A percentile compares a stretch with the other conserved stretches of the same genome.
These are phyloP conservation scores for Matsumyia berberina DNA, from an alignment of 2,888 invertebrate genomes.

Conservation along the genomic window DNA sequence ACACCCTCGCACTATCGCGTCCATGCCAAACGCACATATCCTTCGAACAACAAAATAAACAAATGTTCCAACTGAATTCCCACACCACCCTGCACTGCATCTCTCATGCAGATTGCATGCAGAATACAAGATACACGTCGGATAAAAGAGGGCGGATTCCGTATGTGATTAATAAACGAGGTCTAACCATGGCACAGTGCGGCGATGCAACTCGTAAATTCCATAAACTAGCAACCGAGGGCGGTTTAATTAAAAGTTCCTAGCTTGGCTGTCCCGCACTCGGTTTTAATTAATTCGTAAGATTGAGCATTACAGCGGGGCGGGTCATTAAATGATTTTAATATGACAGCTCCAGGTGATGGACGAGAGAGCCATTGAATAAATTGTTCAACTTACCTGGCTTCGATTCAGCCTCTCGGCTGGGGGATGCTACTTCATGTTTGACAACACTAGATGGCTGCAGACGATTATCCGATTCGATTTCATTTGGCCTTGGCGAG, in stretches of 20 bases:
- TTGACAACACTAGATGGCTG: slow-evolving; percentile 33
- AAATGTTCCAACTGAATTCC: slow-evolving; percentile 59
- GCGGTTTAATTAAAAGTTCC: slow-evolving; percentile 72
- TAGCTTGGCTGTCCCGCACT: slow-evolving; percentile 9
- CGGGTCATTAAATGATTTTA: slow-evolving; percentile 59
- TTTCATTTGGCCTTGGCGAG: slow-evolving; percentile 1
- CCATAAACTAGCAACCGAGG: slow-evolving; percentile 51
- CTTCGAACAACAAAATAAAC: slow-evolving; percentile 32
- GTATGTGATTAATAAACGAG: slow-evolving; percentile 69
- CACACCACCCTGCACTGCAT: slow-evolving; percentile 48
- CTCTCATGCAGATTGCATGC: slow-evolving; percentile 68
- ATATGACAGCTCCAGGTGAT: slow-evolving; percentile 68
- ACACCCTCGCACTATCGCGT: slow-evolving; percentile 43
- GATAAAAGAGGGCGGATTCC: slow-evolving; percentile 49
- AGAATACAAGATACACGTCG: slow-evolving; percentile 1
- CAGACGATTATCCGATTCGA: slow-evolving; percentile 6
- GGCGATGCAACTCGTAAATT: slow-evolving; percentile 55
- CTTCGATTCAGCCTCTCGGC: slow-evolving; percentile 25
- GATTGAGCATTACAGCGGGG: slow-evolving; percentile 34
- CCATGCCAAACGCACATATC: not conserved
- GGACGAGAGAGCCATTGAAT: slow-evolving; percentile 24
- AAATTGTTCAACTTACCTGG: slow-evolving; percentile 48
- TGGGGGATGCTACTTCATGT: slow-evolving; percentile 45
- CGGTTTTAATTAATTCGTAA: slow-evolving; percentile 68
- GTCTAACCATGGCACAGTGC: slow-evolving; percentile 47